Evolutionary conservation across 2,888 invertebrate species (phyloP).

Genomic region (Eupithecia vulgata): DNA sequence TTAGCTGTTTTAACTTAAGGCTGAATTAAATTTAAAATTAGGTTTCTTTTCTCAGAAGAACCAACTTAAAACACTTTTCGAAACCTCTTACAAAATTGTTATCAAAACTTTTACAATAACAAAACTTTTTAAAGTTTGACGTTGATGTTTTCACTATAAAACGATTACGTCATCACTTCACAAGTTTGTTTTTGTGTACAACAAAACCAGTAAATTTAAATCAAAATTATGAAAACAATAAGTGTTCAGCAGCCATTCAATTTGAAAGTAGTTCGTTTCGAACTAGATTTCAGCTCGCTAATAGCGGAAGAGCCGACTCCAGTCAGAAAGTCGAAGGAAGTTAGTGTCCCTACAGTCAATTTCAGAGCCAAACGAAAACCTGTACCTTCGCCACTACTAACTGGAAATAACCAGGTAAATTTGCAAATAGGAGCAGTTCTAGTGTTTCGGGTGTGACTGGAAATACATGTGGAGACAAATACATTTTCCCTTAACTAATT

Average conservation of each 20-base stretch:
- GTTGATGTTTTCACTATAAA: not conserved
- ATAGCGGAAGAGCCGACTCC: conserved; percentile 50
- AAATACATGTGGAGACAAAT: not conserved
- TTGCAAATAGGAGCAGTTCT: not conserved
- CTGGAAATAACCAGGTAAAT: conserved; percentile 60
- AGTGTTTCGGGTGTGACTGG: not conserved
- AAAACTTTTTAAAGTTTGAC: conserved; percentile 10
- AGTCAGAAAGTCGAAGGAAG: conserved; percentile 60
- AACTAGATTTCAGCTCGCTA: conserved; percentile 69
- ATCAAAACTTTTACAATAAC: not conserved
- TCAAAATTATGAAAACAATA: conserved; percentile 68
- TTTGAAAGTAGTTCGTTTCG: conserved; percentile 74
- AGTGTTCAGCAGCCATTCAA: conserved; percentile 71
- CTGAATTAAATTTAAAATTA: conserved; percentile 4
- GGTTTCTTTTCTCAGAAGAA: not conserved
- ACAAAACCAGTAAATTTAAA: not conserved
- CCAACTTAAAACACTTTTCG: not conserved
- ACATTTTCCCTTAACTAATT: not conserved
- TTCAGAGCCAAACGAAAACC: conserved; percentile 56
- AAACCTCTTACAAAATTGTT: not conserved
- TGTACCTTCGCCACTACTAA: conserved; percentile 67
- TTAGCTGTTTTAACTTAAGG: conserved; percentile 37
- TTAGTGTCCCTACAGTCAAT: conserved; percentile 62
- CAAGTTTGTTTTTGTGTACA: conserved; percentile 22
- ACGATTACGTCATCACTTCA: conserved; percentile 1